Evolutionary conservation across 2,797 vertebrate species (phyloP).

Genomic region (Sparus aurata): DNA sequence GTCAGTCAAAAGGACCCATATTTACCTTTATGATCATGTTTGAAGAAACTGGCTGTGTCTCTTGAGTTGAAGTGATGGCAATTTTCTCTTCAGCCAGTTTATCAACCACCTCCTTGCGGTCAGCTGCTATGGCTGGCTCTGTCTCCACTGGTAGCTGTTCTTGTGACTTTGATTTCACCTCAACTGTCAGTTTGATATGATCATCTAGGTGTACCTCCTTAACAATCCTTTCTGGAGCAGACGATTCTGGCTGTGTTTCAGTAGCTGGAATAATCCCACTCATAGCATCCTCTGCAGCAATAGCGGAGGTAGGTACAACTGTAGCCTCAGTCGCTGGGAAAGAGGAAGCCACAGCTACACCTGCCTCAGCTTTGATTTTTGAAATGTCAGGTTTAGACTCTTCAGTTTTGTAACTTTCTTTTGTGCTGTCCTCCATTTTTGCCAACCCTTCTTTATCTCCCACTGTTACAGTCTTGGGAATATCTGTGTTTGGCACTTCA

Average conservation of each 20-base stretch:
- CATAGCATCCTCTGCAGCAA: slow-evolving; percentile 37
- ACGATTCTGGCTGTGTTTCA: slow-evolving; percentile 44
- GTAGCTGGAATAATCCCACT: slow-evolving; percentile 34
- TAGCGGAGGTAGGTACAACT: slow-evolving; percentile 17
- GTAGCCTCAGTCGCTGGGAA: slow-evolving; percentile 22
- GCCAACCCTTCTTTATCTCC: slow-evolving; percentile 30
- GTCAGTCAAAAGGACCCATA: background rate
- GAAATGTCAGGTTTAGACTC: slow-evolving; percentile 39
- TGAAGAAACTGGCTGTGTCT: slow-evolving; percentile 37
- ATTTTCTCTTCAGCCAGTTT: slow-evolving; percentile 36
- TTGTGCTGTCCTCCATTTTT: slow-evolving; percentile 21
- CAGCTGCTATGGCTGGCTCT: slow-evolving; percentile 33
- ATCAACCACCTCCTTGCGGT: slow-evolving; percentile 41
- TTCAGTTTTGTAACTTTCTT: slow-evolving; percentile 36
- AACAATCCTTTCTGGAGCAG: slow-evolving; percentile 32
- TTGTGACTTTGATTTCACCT: slow-evolving; percentile 41
- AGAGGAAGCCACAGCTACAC: slow-evolving; percentile 8
- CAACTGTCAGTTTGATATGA: slow-evolving; percentile 26
- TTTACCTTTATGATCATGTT: slow-evolving; percentile 59
- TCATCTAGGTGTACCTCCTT: slow-evolving; percentile 46
- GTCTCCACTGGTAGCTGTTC: slow-evolving; percentile 42
- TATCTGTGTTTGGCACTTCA: slow-evolving; percentile 31
- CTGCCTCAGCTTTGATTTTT: slow-evolving; percentile 27
- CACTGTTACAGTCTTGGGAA: slow-evolving; percentile 24
- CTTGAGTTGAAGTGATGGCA: slow-evolving; percentile 36